Base-by-base conservation (phyloP, 2,888 invertebrate species). In the Athalia cordata region DNA sequence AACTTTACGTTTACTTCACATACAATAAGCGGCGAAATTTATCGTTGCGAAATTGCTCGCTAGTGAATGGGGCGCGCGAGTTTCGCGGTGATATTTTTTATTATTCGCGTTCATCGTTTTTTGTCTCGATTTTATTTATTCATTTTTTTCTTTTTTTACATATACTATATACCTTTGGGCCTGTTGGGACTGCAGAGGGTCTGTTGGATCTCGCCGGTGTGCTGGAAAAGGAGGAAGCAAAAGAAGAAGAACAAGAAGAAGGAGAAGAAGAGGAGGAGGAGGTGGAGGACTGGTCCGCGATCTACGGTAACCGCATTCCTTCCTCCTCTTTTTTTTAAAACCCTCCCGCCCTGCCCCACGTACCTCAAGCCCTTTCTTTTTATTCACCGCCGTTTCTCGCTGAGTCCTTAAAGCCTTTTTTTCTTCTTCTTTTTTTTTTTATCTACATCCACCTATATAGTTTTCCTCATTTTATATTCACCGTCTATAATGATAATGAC, bases 261-360 rank as follows among this genome's bases (percentile, higher is more conserved):
- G 67, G 62, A 74, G 70, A 74, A 45, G 68, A 75, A n/a, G 52
- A 50, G 52, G 78, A 70, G 70, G 43, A 68, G 79, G 72, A 74
- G 65, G 64, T 62, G 78, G 68, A 66, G 79, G 77, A 78, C 72
- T 68, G 72, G 86, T 84, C 86, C 85, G 85, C 87, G 87, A 88
- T 88, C 87, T 87, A 87, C 86, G 86, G 87, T 86, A 86, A 87
- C 88, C 86, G 83, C 88, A 87, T 87, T 87, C 87, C 85, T 85
- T 82, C 81, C 15, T 81, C 68, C 83, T 81, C 50, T 81, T 81
- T 80, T 72, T 59, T 72, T 72, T 72, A 57, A 57, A 72, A 59
- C 57, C 72, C 47, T 67, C 81, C 61, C 79, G 78, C 78, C 70
- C 50, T 79, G 67, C 74, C 79, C 49, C n/a, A 49, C 59, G 47